phyloP scores from a whole-genome alignment of 2,888 invertebrate species.

The Alsophila aescularia region DNA sequence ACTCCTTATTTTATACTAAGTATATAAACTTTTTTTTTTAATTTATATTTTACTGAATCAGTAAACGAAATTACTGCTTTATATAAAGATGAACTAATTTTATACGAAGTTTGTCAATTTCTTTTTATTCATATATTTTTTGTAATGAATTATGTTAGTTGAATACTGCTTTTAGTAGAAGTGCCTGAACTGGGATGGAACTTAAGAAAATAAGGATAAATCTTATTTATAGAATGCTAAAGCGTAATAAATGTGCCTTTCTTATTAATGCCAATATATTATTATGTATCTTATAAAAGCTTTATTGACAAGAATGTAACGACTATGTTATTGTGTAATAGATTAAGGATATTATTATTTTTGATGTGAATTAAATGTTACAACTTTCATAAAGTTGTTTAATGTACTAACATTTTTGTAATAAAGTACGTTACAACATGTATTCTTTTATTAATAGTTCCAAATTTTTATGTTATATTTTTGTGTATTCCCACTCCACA shows the following conservation, averaged over 20 bases:
- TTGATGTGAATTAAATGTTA: constrained; percentile 59
- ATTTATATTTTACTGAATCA: no score
- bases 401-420: constrained; percentile 63
- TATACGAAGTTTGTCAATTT: not conserved
- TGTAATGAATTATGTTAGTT: not conserved
- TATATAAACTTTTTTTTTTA: no score
- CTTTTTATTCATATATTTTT: not conserved
- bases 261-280: constrained; percentile 45
- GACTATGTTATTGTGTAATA: constrained; percentile 30
- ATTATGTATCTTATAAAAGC: constrained; percentile 25
- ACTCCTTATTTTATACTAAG: no score
- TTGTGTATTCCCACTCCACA: no score
- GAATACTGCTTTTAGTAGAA: constrained; percentile 3
- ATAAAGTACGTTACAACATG: constrained; percentile 38
- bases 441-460: not conserved
- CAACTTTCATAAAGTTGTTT: constrained; percentile 71
- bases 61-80: no score
- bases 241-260: constrained; percentile 55
- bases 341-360: constrained; percentile 52
- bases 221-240: constrained; percentile 18
- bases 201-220: not conserved
- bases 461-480: no score
- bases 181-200: constrained; percentile 13
- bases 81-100: no score
- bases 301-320: constrained; percentile 43